Conservation (phyloP, 2,797 vertebrate species). For the Allobates femoralis region DNA sequence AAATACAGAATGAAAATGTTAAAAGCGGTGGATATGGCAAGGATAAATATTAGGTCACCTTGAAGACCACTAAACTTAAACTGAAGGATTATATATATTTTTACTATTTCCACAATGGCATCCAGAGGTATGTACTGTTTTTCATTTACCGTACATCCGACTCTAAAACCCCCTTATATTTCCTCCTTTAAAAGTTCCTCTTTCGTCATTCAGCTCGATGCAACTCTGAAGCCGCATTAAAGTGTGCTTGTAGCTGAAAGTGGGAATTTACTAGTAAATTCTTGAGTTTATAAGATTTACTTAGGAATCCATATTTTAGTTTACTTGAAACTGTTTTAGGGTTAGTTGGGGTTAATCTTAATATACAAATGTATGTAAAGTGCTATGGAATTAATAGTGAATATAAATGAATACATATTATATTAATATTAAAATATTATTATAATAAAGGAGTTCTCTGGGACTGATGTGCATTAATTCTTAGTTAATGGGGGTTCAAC, state of each 20-base stretch:
- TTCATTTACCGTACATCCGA: not conserved
- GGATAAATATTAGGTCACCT: not conserved
- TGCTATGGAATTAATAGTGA: too few relatives aligned
- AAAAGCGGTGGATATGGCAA: not conserved
- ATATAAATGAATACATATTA: too few relatives aligned
- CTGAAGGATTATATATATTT: not conserved
- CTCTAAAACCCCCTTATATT: conserved; percentile 1
- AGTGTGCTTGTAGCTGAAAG: not conserved
- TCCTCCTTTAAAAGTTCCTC: conserved; percentile 45
- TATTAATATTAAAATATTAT: too few relatives aligned
- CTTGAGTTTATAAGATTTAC: not conserved
- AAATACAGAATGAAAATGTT: not conserved
- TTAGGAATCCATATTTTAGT: too few relatives aligned
- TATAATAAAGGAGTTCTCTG: too few relatives aligned
- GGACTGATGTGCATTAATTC: too few relatives aligned
- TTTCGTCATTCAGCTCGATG: conserved; percentile 19
- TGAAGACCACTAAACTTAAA: not conserved
- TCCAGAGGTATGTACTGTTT: conserved; percentile 28
- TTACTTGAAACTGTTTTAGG: too few relatives aligned
- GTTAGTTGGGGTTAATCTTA: too few relatives aligned
- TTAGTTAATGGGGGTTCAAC: too few relatives aligned
- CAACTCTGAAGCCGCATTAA: too few relatives aligned
- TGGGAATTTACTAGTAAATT: not conserved
- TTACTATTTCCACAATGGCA: conserved; percentile 12
- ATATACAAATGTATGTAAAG: too few relatives aligned